Evolutionary conservation across 2,888 invertebrate species (phyloP), one percentile per base, ranked within the genome.

Genomic region (Phortica okadai): DNA sequence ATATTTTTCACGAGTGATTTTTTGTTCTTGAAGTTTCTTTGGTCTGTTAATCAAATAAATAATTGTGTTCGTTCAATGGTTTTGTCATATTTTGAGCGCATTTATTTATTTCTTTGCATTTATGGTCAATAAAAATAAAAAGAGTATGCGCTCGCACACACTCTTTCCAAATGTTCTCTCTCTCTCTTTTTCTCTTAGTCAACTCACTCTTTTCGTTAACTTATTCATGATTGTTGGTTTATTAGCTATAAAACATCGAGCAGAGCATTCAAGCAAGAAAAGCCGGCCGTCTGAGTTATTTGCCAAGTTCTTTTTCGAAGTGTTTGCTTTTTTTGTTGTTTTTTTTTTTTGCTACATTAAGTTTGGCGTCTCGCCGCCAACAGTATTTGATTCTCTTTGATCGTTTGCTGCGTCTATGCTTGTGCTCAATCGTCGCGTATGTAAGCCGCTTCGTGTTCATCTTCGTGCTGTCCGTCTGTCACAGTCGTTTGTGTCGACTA

Each of bases 381-480:
- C 41, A 14, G n/a, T 33, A 42, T 42, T 41, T 50, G 14, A 50
- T 6, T 50, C 50, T 45, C 78, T 50, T 66, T 73, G 50, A 59
- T 21, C 50, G 10, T 44, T 42, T 44, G 62, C 33, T 42, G 50
- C 50, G 8, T 14, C 44, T 50, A 58, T 69, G 74, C 58, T 21
- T 3, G 56, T 67, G 73, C 84, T 85, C 82, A 86, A 81, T 87
- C 83, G 33, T 33, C 33, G 33, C 33, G 33, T 33, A 5, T 33
- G 33, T 33, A 33, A 4, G 33, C 33, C 1, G 33, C 33, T 33
- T 33, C 33, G 33, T 33, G 33, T 33, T 33, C 3, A 33, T 33
- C 33, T 33, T 33, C 33, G 33, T 33, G 33, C 33, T 33, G 86
- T 88, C 83, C 87, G 88, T 85, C 84, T 87, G 88, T 80, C 56